These are phyloP conservation scores for Blomia tropicalis DNA, from an alignment of 2,888 invertebrate species.

Conservation along the genomic window DNA sequence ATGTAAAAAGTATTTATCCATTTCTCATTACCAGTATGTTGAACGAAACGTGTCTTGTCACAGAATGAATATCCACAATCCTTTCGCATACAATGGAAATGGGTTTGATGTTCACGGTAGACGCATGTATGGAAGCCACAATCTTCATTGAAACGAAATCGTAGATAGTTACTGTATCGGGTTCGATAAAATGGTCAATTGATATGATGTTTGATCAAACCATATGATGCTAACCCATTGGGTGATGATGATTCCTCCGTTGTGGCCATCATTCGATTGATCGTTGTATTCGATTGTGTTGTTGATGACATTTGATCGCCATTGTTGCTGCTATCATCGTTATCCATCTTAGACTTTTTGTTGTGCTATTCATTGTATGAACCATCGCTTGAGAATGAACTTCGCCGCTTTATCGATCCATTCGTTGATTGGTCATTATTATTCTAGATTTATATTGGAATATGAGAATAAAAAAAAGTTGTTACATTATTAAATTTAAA, in stretches of 20 bases:
- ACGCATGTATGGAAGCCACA: conserved; percentile 76
- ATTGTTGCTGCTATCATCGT: background rate
- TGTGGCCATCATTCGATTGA: background rate
- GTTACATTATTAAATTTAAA: too few relatives aligned
- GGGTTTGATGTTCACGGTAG: conserved; percentile 82
- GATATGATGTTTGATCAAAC: background rate
- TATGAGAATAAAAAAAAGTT: too few relatives aligned
- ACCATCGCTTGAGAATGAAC: conserved; percentile 3
- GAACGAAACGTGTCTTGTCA: conserved; percentile 82
- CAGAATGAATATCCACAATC: conserved; percentile 96
- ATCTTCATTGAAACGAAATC: conserved; percentile 78
- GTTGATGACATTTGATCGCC: too few relatives aligned
- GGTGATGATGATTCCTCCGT: conserved; percentile 65
- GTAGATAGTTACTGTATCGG: conserved; percentile 30
- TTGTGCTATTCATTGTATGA: background rate
- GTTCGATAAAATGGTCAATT: too few relatives aligned
- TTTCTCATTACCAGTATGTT: conserved; percentile 50
- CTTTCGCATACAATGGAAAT: conserved; percentile 74
- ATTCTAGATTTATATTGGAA: background rate
- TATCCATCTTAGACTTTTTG: background rate
- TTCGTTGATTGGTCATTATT: background rate
- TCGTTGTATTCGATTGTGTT: too few relatives aligned
- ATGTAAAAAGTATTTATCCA: background rate
- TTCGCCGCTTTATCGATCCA: background rate
- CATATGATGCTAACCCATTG: conserved; percentile 52